phyloP scores from a whole-genome alignment of 1,140 invertebrate genomes.

The Meloidogyne hapla region DNA sequence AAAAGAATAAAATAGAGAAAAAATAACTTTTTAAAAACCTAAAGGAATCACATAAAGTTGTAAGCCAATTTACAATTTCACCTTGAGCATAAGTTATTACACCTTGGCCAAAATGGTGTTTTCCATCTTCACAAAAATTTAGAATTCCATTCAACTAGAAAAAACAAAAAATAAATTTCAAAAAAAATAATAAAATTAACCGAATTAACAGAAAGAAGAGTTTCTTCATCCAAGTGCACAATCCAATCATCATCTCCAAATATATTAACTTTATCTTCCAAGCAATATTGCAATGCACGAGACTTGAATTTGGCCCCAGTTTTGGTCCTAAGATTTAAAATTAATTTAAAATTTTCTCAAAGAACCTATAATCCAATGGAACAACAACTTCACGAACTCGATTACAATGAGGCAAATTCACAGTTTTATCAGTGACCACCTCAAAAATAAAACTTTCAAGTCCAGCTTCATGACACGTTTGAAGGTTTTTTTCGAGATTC shows the following conservation, averaged over 20 bases:
- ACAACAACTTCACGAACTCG: constrained; percentile 57
- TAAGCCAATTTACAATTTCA: constrained; percentile 84
- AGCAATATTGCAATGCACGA: constrained; percentile 88
- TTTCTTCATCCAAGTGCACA: constrained; percentile 96
- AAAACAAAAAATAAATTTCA: background rate
- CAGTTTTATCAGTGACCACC: constrained; percentile 87
- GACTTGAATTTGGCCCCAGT: constrained; percentile 91
- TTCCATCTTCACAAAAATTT: constrained; percentile 91
- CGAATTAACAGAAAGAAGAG: constrained; percentile 86
- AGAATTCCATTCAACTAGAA: constrained; percentile 74
- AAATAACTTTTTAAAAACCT: constrained; percentile 66
- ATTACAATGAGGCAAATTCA: constrained; percentile 75
- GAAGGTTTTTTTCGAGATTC: constrained; percentile 84
- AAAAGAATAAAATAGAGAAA: constrained; percentile 14
- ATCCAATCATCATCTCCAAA: constrained; percentile 84
- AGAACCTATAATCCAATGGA: constrained; percentile 48
- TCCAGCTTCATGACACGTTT: constrained; percentile 82
- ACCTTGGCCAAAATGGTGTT: constrained; percentile 93
- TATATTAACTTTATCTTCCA: constrained; percentile 76
- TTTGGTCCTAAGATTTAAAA: constrained; percentile 73
- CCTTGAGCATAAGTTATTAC: constrained; percentile 94
- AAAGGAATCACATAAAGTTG: constrained; percentile 91
- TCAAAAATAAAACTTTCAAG: constrained; percentile 94
- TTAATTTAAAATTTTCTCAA: background rate
- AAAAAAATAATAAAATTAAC: constrained; percentile 65